phyloP scores from a whole-genome alignment of 2,113 vertebrate species.

The Pitta sordida region DNA sequence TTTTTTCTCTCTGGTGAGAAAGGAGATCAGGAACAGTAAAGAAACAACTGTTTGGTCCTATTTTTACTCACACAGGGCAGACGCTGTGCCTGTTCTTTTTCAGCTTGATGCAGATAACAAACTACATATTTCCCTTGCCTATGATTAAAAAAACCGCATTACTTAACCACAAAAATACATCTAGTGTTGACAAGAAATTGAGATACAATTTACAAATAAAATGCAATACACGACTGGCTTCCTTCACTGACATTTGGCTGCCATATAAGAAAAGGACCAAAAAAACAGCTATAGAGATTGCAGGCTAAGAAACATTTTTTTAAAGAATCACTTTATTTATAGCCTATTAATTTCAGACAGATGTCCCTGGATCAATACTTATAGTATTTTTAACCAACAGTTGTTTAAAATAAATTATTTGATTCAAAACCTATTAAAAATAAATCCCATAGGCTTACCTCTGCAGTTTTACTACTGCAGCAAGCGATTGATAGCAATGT shows the following conservation, averaged over 20 bases:
- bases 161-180: background rate
- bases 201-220: slow-evolving; percentile 20
- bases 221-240: background rate
- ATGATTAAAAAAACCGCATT: background rate
- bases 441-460: background rate
- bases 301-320: background rate
- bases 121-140: background rate
- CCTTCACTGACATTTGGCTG: background rate
- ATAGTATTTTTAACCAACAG: background rate
- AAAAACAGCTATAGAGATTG: background rate
- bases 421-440: background rate
- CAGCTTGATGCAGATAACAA: background rate
- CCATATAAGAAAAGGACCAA: background rate
- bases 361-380: background rate
- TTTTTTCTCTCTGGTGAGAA: background rate
- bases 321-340: background rate
- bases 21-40: background rate
- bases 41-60: background rate
- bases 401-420: slow-evolving; percentile 12
- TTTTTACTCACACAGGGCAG: background rate
- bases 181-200: background rate
- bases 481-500: background rate
- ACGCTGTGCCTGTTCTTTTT: background rate
- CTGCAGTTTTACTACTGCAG: background rate
- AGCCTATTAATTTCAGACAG: slow-evolving; percentile 9